These are phyloP conservation scores for Hycleus cichorii DNA, from an alignment of 1,140 invertebrate species.

Conservation along the genomic window DNA sequence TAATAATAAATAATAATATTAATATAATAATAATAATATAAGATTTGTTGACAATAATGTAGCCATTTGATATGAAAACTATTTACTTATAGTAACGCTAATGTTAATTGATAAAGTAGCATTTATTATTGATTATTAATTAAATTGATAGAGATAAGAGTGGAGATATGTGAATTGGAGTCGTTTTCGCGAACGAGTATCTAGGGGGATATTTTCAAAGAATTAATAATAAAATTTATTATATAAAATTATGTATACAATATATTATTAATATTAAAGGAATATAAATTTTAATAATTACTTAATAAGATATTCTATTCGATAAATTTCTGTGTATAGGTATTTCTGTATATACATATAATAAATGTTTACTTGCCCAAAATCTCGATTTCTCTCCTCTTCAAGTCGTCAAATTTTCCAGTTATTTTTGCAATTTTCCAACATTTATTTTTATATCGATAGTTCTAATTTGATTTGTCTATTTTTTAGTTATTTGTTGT, in stretches of 20 bases:
- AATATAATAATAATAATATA: conserved; percentile 9
- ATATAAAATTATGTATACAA: conserved; percentile 34
- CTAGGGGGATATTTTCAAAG: too few relatives aligned
- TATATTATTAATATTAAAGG: conserved; percentile 28
- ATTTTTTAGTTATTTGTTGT: conserved; percentile 21
- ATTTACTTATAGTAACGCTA: conserved; percentile 36
- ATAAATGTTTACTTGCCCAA: conserved; percentile 21
- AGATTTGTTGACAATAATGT: conserved; percentile 43
- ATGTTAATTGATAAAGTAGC: conserved; percentile 37
- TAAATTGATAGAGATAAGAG: too few relatives aligned
- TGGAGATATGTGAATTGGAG: too few relatives aligned
- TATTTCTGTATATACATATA: conserved; percentile 29
- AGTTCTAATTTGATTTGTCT: too few relatives aligned
- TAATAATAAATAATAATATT: too few relatives aligned
- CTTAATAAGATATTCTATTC: conserved; percentile 20
- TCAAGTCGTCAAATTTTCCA: conserved; percentile 1
- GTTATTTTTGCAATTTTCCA: background rate
- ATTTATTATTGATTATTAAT: conserved; percentile 33
- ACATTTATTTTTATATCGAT: conserved; percentile 9
- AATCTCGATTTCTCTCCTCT: conserved; percentile 7
- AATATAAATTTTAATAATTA: conserved; percentile 32
- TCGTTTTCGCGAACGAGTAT: too few relatives aligned
- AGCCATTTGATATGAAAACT: conserved; percentile 40
- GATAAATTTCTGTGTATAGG: conserved; percentile 28
- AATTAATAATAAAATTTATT: conserved; percentile 18